Evolutionary conservation across 2,888 invertebrate species (phyloP).

Genomic region (Deladenus siricidicola): DNA sequence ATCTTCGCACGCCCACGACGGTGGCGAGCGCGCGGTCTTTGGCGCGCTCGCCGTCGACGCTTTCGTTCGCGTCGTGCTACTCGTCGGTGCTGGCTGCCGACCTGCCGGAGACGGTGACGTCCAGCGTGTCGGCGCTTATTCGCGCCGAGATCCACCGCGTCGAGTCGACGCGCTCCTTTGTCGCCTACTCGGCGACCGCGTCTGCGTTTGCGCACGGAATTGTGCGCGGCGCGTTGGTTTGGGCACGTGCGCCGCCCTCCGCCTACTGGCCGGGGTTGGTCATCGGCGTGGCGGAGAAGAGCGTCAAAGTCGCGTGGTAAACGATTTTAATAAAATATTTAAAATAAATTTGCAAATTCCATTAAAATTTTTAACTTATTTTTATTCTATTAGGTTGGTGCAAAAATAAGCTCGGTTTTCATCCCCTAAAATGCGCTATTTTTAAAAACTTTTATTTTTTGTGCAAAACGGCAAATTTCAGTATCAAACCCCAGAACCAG

Average conservation of each 20-base stretch:
- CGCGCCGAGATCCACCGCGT: not conserved
- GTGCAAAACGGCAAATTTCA: no score
- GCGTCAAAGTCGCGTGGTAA: slow-evolving; percentile 2
- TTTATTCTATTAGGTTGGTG: no score
- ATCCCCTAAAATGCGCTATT: no score
- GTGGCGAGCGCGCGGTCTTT: no score
- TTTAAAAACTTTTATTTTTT: no score
- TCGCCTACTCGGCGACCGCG: not conserved
- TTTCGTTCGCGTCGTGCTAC: not conserved
- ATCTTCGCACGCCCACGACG: no score
- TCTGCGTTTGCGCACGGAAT: not conserved
- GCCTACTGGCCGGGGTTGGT: slow-evolving; percentile 9
- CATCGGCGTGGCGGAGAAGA: not conserved
- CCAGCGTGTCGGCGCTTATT: not conserved
- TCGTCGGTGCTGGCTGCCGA: not conserved
- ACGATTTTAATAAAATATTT: no score
- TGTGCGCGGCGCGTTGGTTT: not conserved
- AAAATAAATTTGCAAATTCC: no score
- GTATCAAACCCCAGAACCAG: no score
- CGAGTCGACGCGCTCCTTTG: not conserved
- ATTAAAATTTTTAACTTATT: no score
- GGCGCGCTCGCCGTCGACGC: not conserved
- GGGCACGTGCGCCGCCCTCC: slow-evolving; percentile 2
- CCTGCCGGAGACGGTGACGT: not conserved
- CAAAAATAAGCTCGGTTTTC: no score